phyloP scores from a whole-genome alignment of 2,113 vertebrate genomes.

The Picathartes gymnocephalus region DNA sequence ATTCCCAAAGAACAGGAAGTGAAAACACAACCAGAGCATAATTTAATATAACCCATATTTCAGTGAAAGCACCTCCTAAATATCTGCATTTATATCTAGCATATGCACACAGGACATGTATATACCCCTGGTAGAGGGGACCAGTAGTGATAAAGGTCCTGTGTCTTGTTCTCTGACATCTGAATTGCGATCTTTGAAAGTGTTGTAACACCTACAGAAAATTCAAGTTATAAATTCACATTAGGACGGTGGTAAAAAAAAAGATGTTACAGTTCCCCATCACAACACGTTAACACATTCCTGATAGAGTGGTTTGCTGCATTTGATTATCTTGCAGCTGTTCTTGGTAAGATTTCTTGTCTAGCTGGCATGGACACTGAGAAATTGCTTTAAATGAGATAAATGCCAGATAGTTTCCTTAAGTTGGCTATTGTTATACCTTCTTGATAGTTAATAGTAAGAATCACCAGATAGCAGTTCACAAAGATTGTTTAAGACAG shows the following conservation, averaged over 20 bases:
- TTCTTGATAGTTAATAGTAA: neutral
- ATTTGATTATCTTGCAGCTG: slow-evolving; percentile 30
- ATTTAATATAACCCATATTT: neutral
- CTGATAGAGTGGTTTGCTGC: neutral
- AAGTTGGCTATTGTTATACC: neutral
- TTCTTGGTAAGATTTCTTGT: neutral
- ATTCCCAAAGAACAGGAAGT: neutral
- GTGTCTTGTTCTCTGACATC: neutral
- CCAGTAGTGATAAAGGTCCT: neutral
- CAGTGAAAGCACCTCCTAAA: neutral
- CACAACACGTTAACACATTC: neutral
- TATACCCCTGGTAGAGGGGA: neutral
- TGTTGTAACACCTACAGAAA: neutral
- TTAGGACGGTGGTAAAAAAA: neutral
- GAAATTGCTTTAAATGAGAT: neutral
- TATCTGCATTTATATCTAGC: neutral
- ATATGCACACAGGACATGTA: neutral
- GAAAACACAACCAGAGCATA: neutral
- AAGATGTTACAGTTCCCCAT: neutral
- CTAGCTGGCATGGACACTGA: neutral
- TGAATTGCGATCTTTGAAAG: neutral
- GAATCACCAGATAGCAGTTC: neutral
- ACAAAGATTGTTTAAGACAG: neutral
- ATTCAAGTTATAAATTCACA: neutral
- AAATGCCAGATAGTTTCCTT: neutral